Evolutionary conservation across 2,113 vertebrate species (phyloP).

Genomic region (Pachypanchax playfairii): DNA sequence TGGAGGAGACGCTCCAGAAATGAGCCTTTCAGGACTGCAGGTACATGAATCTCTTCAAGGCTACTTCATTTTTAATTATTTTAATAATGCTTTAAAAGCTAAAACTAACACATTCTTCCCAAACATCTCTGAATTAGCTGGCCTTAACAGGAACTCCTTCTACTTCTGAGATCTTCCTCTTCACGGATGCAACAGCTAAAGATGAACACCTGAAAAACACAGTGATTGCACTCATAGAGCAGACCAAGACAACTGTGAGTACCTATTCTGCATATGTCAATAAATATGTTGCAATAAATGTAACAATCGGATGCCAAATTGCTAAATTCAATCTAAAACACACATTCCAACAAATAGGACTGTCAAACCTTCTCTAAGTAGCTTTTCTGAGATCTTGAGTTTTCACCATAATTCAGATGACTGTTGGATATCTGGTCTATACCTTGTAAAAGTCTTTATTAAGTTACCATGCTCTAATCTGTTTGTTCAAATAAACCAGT

Average conservation of each 20-base stretch:
- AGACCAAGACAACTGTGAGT: constrained; percentile 60
- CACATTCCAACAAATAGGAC: no score
- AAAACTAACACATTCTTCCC: not conserved
- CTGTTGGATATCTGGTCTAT: no score
- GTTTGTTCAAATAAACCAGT: no score
- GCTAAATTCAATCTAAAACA: no score
- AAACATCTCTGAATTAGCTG: constrained; percentile 44
- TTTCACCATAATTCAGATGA: no score
- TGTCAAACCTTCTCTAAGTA: no score
- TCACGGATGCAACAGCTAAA: constrained; percentile 70
- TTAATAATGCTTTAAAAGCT: not conserved
- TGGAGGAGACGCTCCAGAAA: constrained; percentile 49
- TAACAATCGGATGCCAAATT: no score
- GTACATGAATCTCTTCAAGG: no score
- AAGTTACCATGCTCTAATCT: no score
- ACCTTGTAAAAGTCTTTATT: no score
- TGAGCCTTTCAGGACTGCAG: constrained; percentile 68
- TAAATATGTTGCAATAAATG: no score
- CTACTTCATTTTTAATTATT: not conserved
- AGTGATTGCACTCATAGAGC: constrained; percentile 64
- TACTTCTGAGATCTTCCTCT: constrained; percentile 74
- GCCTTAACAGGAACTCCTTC: constrained; percentile 53
- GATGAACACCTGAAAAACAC: constrained; percentile 54
- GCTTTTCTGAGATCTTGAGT: no score
- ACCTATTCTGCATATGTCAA: not conserved